Base-by-base conservation (phyloP, 2,113 vertebrate species). In the Plecturocebus donacophilus region DNA sequence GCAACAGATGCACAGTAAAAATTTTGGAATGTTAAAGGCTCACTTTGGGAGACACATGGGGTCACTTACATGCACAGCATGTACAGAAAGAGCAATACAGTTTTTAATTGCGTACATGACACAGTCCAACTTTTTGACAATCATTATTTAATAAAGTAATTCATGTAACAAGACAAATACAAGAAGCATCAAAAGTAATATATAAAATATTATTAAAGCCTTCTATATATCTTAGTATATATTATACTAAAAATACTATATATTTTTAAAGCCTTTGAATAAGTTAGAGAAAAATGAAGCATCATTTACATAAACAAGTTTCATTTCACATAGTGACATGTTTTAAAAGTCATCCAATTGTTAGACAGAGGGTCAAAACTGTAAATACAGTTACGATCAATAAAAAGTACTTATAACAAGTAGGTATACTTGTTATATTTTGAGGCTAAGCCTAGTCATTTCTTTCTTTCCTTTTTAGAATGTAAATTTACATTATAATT, bases 1-100 rank as follows among this genome's bases (percentile, higher is more conserved):
- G 88, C 80, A 98, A 94, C 95, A 98, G 88, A 98, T 85, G 97
- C 90, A 98, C 23, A 42, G 93, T 98, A 98, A 98, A 98, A 98
- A 40, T 96, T 95, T 84, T 71, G 85, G 96, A 98, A 98, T 95
- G 93, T 92, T 98, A 95, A 96, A 98, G 96, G 90, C 94, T 98
- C 97, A 87, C 54, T 98, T 97, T 97, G 94, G 90, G 95, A 98
- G 96, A 98, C 96, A 68, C 97, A 61, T 0, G 7, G 90, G 87
- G 77, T 98, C 88, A 97, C 96, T 98, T 97, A 97, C 92, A 98
- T 3, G 81, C 76, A 96, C 61, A 96, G 21, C 54, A 92, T 90
- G 66, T 96, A 97, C 90, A 95, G 75, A 94, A 86, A 96, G 94
- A 87, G 92, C 64, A 47, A 93, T 35, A 86, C 14, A 64, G 13